These are phyloP conservation scores for Epinotia demarniana DNA, from an alignment of 2,888 invertebrate species.

Conservation along the genomic window DNA sequence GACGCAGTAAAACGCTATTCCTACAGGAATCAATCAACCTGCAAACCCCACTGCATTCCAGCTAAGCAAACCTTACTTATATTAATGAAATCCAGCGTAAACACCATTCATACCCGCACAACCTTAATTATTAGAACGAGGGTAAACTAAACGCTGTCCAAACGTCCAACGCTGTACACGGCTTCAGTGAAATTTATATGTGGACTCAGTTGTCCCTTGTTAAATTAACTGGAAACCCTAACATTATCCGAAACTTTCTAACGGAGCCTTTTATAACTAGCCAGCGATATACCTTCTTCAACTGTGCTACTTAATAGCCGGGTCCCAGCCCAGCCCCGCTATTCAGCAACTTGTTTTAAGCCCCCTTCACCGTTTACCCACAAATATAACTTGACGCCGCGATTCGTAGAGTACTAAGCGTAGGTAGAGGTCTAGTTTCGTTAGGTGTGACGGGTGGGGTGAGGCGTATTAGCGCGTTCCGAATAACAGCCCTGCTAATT, in stretches of 20 bases:
- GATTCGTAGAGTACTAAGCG: too few species aligned
- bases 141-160: slow-evolving; percentile 44
- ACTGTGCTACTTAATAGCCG: slow-evolving; percentile 3
- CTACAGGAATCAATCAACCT: not conserved
- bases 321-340: not conserved
- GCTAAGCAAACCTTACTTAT: slow-evolving; percentile 23
- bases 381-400: too few species aligned
- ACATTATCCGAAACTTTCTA: slow-evolving; percentile 55
- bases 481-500: not conserved
- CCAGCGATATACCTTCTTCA: slow-evolving; percentile 10
- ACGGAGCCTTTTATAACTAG: slow-evolving; percentile 51
- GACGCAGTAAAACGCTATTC: not conserved
- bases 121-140: slow-evolving; percentile 44
- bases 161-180: too few species aligned
- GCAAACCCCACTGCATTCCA: not conserved
- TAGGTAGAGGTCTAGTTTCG: too few species aligned
- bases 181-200: slow-evolving; percentile 48
- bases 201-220: slow-evolving; percentile 56
- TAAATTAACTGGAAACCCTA: slow-evolving; percentile 55
- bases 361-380: too few species aligned
- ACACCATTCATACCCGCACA: slow-evolving; percentile 35
- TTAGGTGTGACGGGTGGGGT: too few species aligned
- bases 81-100: slow-evolving; percentile 31
- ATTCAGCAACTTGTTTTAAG: too few species aligned
- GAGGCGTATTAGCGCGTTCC: too few species aligned